Evolutionary conservation across 2,797 vertebrate genomes (phyloP).

Genomic region (Lagorchestes hirsutus): DNA sequence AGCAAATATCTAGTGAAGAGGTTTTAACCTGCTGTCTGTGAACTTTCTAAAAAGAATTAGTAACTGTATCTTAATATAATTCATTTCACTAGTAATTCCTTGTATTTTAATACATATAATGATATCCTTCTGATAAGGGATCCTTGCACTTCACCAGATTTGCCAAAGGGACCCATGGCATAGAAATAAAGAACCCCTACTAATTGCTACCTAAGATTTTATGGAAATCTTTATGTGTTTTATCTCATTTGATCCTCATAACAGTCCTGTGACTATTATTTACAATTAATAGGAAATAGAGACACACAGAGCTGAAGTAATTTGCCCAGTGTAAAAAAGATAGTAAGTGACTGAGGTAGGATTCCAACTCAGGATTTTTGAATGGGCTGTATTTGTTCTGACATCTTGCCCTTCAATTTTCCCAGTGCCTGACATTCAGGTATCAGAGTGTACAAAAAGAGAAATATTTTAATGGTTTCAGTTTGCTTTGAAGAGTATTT

Average conservation of each 20-base stretch:
- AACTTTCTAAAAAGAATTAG: background rate
- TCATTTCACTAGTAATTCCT: background rate
- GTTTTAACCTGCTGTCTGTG: background rate
- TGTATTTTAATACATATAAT: background rate
- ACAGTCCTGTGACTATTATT: background rate
- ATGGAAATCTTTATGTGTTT: background rate
- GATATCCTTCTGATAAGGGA: background rate
- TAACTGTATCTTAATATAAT: background rate
- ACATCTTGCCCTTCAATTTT: background rate
- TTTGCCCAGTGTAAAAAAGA: background rate
- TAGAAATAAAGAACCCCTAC: background rate
- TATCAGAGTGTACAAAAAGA: background rate
- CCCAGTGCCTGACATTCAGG: background rate
- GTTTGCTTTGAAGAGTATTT: too few species aligned
- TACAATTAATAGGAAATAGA: background rate
- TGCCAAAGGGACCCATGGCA: background rate
- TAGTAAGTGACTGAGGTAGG: background rate
- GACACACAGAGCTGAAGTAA: background rate
- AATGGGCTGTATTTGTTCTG: background rate
- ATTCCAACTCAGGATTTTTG: background rate
- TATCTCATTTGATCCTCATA: background rate
- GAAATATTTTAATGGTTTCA: background rate
- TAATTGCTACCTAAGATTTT: background rate
- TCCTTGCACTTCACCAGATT: background rate
- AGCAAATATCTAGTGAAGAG: background rate